These are phyloP conservation scores for Falco naumanni DNA, from an alignment of 2,797 vertebrate genomes.

Conservation along the genomic window DNA sequence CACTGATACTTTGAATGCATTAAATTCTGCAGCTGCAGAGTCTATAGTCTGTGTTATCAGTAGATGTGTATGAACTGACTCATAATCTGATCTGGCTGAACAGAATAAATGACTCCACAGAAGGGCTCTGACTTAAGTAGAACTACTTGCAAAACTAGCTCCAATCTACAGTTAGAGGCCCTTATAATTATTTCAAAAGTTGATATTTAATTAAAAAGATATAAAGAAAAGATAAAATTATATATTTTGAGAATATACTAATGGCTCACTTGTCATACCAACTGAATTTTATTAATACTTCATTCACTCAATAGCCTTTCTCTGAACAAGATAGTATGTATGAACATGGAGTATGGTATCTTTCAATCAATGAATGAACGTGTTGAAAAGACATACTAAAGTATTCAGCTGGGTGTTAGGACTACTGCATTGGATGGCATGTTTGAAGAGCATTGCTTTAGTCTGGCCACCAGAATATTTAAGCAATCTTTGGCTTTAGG, in stretches of 20 bases:
- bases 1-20: background rate
- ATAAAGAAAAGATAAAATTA: constrained; percentile 23
- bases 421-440: background rate
- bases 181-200: constrained; percentile 26
- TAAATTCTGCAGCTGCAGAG: background rate
- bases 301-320: background rate
- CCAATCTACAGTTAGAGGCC: constrained; percentile 10
- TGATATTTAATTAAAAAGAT: constrained; percentile 21
- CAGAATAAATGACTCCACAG: background rate
- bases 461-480: background rate
- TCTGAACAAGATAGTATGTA: background rate
- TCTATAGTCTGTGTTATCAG: background rate
- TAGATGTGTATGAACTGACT: background rate
- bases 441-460: background rate
- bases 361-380: background rate
- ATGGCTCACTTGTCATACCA: constrained; percentile 9
- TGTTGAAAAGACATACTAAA: background rate
- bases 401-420: background rate
- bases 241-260: constrained; percentile 19
- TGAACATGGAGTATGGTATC: background rate
- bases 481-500: background rate
- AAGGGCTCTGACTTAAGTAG: background rate
- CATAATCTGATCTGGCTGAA: background rate
- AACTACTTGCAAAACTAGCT: background rate
- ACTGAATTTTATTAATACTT: background rate